Conservation (phyloP, 2,797 vertebrate species). For the Odontamblyopus lacepedii region DNA sequence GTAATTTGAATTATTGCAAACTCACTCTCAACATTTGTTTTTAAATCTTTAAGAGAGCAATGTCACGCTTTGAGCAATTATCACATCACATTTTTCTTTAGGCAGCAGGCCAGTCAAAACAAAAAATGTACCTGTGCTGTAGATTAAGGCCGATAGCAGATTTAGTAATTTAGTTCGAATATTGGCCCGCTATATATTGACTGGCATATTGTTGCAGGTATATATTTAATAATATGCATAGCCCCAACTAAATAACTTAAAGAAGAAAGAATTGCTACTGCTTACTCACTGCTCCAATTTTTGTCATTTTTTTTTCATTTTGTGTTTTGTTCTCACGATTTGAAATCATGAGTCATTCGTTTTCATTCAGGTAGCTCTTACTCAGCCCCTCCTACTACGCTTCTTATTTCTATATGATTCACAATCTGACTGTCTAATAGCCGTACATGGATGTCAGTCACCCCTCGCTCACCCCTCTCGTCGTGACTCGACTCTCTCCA, state of each 20-base stretch:
- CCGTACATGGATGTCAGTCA: conserved; percentile 4
- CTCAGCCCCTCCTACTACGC: conserved; percentile 6
- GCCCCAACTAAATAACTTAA: background rate
- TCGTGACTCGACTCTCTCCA: conserved; percentile 11
- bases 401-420: conserved; percentile 15
- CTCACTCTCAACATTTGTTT: too few species aligned
- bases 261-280: background rate
- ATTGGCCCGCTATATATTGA: too few species aligned
- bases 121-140: too few species aligned
- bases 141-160: too few species aligned
- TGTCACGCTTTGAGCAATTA: too few species aligned
- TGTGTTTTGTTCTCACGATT: conserved; percentile 24
- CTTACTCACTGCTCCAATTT: background rate
- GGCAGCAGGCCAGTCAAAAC: too few species aligned
- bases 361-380: conserved; percentile 8
- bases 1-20: too few species aligned
- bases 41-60: too few species aligned
- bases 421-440: conserved; percentile 2
- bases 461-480: conserved; percentile 10
- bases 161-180: too few species aligned
- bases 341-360: conserved; percentile 39
- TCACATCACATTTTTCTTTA: too few species aligned
- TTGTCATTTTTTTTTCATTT: background rate
- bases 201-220: too few species aligned
- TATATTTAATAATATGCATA: too few species aligned